A percentile compares a stretch with the other conserved stretches of the same genome.
Conservation (phyloP, 1,140 invertebrate species). For the Danaus plexippus region DNA sequence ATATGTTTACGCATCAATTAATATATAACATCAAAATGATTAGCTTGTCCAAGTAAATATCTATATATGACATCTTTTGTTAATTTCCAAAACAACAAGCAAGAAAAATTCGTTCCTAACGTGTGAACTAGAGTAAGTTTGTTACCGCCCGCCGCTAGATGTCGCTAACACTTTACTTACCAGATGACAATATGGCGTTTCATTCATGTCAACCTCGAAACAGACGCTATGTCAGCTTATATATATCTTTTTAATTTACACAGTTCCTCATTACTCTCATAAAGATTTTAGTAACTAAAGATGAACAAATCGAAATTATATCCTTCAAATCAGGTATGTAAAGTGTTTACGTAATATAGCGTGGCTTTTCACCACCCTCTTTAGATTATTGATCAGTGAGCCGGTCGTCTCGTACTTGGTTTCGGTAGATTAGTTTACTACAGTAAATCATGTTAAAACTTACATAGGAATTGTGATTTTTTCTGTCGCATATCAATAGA, state of each 20-base stretch:
- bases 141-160: conserved; percentile 38
- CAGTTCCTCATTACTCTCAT: no score
- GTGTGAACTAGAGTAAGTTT: no score
- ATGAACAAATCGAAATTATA: conserved; percentile 6
- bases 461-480: no score
- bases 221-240: conserved; percentile 35
- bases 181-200: conserved; percentile 48
- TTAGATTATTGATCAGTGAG: conserved; percentile 47
- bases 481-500: no score
- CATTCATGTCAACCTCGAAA: conserved; percentile 33
- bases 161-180: conserved; percentile 25
- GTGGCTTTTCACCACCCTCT: conserved; percentile 22
- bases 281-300: no score
- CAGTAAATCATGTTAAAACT: background rate
- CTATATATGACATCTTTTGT: no score
- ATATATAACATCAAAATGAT: no score
- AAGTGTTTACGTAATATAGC: conserved; percentile 26
- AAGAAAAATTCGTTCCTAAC: no score
- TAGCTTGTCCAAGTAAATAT: no score
- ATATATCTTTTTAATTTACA: conserved; percentile 3
- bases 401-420: conserved; percentile 6
- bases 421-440: conserved; percentile 4
- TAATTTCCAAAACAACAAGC: no score
- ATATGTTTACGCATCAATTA: no score
- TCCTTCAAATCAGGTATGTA: conserved; percentile 32